Conservation (phyloP, 2,888 invertebrate genomes). For the Platycheirus rosarum region DNA sequence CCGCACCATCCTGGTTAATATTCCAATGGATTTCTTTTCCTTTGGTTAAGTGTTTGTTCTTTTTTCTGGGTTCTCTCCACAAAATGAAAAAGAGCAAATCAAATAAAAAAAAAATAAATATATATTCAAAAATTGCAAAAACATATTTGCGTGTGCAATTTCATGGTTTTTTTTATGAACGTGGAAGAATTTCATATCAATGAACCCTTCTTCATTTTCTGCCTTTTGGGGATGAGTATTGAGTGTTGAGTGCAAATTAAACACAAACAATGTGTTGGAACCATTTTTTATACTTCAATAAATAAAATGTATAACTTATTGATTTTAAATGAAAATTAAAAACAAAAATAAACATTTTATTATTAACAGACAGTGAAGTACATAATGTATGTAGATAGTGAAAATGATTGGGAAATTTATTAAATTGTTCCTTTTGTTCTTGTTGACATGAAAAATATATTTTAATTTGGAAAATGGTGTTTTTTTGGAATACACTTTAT, state of each 20-base stretch:
- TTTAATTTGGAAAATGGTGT: too few species aligned
- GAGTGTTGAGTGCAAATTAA: slow-evolving; percentile 3
- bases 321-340: slow-evolving; percentile 22
- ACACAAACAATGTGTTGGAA: not conserved
- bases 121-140: slow-evolving; percentile 11
- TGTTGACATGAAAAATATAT: not conserved
- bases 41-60: not conserved
- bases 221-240: too few species aligned
- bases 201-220: slow-evolving; percentile 13
- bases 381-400: too few species aligned
- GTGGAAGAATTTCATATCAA: slow-evolving; percentile 42
- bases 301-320: too few species aligned
- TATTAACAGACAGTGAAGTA: too few species aligned
- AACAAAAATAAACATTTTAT: not conserved
- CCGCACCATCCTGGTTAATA: not conserved
- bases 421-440: slow-evolving; percentile 6
- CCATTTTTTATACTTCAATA: slow-evolving; percentile 4
- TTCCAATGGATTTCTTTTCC: slow-evolving; percentile 5
- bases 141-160: slow-evolving; percentile 31
- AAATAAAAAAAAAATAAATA: not conserved
- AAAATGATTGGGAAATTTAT: slow-evolving; percentile 12
- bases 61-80: too few species aligned
- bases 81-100: slow-evolving; percentile 2
- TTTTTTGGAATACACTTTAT: too few species aligned
- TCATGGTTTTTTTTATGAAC: slow-evolving; percentile 35